Evolutionary conservation across 2,888 invertebrate genomes (phyloP).

Genomic region (Luffia ferchaultella): DNA sequence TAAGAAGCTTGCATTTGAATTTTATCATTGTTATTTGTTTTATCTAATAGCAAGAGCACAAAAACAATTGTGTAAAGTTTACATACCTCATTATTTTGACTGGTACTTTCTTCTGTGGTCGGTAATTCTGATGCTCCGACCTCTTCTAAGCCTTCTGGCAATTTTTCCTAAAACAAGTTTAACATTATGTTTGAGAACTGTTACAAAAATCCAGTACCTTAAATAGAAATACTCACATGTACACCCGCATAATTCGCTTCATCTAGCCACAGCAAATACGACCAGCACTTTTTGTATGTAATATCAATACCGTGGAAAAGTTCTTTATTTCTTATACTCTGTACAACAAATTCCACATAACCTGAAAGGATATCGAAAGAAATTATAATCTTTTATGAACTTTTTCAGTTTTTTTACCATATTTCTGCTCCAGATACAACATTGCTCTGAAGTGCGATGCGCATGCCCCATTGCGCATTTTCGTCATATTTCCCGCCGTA

Average conservation of each 20-base stretch:
- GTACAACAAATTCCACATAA: slow-evolving; percentile 89
- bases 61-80: slow-evolving; percentile 3
- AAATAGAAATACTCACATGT: slow-evolving; percentile 28
- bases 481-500: no score
- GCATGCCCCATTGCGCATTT: no score
- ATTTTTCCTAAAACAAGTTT: slow-evolving; percentile 60
- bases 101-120: slow-evolving; percentile 1
- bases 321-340: slow-evolving; percentile 89
- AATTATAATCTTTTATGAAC: slow-evolving; percentile 1
- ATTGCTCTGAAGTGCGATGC: no score
- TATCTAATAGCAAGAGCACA: no score
- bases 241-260: slow-evolving; percentile 80
- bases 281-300: slow-evolving; percentile 87
- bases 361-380: slow-evolving; percentile 48
- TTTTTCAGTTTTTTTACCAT: no score
- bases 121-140: slow-evolving; percentile 57
- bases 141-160: slow-evolving; percentile 69
- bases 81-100: slow-evolving; percentile 40
- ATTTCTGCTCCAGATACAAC: no score
- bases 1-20: no score
- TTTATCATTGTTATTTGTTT: no score
- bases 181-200: neutral
- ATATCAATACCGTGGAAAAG: slow-evolving; percentile 93
- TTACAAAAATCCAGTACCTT: neutral
- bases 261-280: slow-evolving; percentile 91